Evolutionary conservation across 2,797 vertebrate genomes (phyloP).

Genomic region (Sebastes miniatus): DNA sequence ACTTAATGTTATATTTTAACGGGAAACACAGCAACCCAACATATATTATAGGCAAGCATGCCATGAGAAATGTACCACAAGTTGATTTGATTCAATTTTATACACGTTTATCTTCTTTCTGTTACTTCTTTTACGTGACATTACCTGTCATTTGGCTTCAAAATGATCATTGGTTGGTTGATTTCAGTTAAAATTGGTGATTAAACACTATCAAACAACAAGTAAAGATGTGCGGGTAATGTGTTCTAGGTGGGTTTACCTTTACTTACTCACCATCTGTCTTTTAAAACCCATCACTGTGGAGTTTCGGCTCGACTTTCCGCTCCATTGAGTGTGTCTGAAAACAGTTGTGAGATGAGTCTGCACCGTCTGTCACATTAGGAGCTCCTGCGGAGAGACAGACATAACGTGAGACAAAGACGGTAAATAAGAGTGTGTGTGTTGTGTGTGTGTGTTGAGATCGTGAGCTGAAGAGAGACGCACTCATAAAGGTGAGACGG

Average conservation of each 20-base stretch:
- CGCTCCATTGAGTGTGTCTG: slow-evolving; percentile 16
- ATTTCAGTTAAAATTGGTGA: not conserved
- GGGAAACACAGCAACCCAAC: not conserved
- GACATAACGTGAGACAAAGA: slow-evolving; percentile 18
- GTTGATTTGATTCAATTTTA: too few relatives aligned
- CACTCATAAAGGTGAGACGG: slow-evolving; percentile 15
- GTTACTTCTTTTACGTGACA: not conserved
- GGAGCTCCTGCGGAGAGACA: slow-evolving; percentile 27
- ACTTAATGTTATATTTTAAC: not conserved
- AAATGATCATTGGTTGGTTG: not conserved
- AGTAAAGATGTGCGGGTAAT: not conserved
- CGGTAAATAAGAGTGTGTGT: slow-evolving; percentile 1
- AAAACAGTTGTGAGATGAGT: slow-evolving; percentile 34
- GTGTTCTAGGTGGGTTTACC: not conserved
- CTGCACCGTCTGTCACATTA: slow-evolving; percentile 35
- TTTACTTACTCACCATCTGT: slow-evolving; percentile 3
- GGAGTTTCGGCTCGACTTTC: slow-evolving; percentile 12
- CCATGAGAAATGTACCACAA: not conserved
- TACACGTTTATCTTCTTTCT: not conserved
- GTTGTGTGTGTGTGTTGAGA: not conserved
- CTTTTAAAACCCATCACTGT: slow-evolving; percentile 11
- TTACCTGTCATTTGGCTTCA: not conserved
- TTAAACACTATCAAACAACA: not conserved
- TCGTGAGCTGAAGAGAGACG: not conserved
- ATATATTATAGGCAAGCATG: not conserved